A percentile compares a stretch with the other conserved stretches of the same genome.
Conservation (phyloP, 2,797 vertebrate genomes). For the Chlorospingus flavigularis region DNA sequence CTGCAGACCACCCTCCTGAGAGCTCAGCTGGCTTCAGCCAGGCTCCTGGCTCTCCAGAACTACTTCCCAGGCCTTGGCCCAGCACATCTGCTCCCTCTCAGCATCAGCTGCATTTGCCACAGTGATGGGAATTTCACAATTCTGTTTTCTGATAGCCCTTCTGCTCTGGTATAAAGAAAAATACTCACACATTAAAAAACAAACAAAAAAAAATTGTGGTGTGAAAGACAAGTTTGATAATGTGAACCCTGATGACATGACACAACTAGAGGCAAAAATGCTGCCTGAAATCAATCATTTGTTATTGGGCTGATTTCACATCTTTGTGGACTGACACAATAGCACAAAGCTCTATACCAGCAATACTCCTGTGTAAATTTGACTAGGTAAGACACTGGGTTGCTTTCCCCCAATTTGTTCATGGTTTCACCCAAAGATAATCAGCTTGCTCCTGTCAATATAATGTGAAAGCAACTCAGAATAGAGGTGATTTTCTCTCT, state of each 20-base stretch:
- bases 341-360: background rate
- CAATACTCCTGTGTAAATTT: background rate
- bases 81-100: background rate
- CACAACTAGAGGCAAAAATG: background rate
- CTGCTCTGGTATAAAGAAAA: background rate
- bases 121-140: conserved; percentile 17
- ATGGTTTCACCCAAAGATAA: background rate
- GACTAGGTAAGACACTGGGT: background rate
- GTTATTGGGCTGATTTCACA: background rate
- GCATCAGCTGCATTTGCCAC: background rate
- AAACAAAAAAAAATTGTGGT: background rate
- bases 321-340: background rate
- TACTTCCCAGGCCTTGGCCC: background rate
- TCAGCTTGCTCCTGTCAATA: background rate
- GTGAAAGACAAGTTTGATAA: background rate
- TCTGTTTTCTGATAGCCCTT: background rate
- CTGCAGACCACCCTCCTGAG: conserved; percentile 30
- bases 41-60: conserved; percentile 13
- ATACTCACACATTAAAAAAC: background rate
- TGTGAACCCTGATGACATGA: background rate
- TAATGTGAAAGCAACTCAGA: background rate
- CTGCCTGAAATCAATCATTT: background rate
- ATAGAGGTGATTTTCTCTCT: background rate
- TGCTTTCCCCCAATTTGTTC: background rate
- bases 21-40: background rate